These are phyloP conservation scores for Mactromeris polynyma DNA, from an alignment of 2,888 invertebrate species.

Conservation along the genomic window DNA sequence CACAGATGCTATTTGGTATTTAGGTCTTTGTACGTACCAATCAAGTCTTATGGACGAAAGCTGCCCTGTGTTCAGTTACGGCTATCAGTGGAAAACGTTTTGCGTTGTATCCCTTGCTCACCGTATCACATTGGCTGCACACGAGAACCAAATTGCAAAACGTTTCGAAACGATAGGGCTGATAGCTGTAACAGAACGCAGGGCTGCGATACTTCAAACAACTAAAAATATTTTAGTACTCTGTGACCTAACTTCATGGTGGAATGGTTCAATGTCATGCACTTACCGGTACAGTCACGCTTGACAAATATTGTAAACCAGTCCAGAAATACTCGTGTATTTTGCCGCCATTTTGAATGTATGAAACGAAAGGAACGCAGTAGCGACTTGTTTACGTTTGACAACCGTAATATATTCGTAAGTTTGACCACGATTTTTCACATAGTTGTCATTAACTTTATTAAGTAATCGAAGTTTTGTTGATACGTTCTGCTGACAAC, in stretches of 20 bases:
- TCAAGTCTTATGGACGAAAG: too few species aligned
- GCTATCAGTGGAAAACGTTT: too few species aligned
- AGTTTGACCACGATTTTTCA: background rate
- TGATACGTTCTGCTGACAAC: background rate
- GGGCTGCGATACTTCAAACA: background rate
- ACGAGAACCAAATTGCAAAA: too few species aligned
- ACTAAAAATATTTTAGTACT: background rate
- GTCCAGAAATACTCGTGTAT: constrained; percentile 39
- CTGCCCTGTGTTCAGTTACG: too few species aligned
- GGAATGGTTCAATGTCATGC: background rate
- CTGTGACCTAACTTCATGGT: background rate
- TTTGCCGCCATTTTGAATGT: constrained; percentile 64
- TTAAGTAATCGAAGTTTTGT: background rate
- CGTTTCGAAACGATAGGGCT: too few species aligned
- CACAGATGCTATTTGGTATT: too few species aligned
- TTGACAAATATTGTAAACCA: constrained; percentile 3
- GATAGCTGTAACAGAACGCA: too few species aligned
- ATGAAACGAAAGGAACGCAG: constrained; percentile 53
- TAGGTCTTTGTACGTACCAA: too few species aligned
- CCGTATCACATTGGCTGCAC: too few species aligned
- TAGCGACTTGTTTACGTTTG: background rate
- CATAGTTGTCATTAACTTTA: background rate
- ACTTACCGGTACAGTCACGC: background rate
- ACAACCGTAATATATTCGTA: background rate
- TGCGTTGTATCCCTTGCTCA: too few species aligned